A percentile compares a stretch with the other conserved stretches of the same genome.
Evolutionary conservation across 2,113 vertebrate genomes (phyloP).

Genomic region (Centropristis striata): DNA sequence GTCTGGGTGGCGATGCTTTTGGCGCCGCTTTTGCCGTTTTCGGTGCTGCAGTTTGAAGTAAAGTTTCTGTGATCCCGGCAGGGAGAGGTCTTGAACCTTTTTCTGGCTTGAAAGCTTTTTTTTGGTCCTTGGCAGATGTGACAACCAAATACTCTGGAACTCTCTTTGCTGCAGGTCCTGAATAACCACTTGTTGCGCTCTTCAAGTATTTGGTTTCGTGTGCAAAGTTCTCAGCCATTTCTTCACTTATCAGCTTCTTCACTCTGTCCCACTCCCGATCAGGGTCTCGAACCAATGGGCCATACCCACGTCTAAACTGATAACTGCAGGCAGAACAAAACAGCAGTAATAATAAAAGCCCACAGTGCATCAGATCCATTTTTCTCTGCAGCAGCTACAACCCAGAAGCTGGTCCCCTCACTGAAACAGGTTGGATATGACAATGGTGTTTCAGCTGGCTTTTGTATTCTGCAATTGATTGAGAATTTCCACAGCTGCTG

Average conservation of each 20-base stretch:
- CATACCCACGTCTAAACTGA: neutral
- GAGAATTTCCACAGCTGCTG: conserved; percentile 50
- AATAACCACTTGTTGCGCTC: neutral
- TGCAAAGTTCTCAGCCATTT: rapidly evolving
- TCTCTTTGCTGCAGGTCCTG: neutral
- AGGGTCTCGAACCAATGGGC: neutral
- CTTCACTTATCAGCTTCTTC: neutral
- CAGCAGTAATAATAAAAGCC: conserved; percentile 48
- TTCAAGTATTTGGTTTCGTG: neutral
- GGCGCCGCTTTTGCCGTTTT: neutral
- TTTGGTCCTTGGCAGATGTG: conserved; percentile 9
- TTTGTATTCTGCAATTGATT: conserved; percentile 28
- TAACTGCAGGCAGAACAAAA: conserved; percentile 17
- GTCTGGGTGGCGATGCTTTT: rapidly evolving
- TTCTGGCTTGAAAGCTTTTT: conserved; percentile 63
- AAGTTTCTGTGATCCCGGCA: conserved; percentile 6
- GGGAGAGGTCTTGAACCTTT: conserved; percentile 44
- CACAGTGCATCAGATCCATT: conserved; percentile 47
- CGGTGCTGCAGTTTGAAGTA: neutral
- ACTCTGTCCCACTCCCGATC: conserved; percentile 46
- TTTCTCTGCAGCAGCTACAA: conserved; percentile 3
- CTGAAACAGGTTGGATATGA: neutral
- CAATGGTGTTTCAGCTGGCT: neutral
- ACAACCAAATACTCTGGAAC: conserved; percentile 55
- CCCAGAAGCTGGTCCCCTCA: neutral